phyloP scores from a whole-genome alignment of 1,140 invertebrate genomes.

The Lepidurus apus region DNA sequence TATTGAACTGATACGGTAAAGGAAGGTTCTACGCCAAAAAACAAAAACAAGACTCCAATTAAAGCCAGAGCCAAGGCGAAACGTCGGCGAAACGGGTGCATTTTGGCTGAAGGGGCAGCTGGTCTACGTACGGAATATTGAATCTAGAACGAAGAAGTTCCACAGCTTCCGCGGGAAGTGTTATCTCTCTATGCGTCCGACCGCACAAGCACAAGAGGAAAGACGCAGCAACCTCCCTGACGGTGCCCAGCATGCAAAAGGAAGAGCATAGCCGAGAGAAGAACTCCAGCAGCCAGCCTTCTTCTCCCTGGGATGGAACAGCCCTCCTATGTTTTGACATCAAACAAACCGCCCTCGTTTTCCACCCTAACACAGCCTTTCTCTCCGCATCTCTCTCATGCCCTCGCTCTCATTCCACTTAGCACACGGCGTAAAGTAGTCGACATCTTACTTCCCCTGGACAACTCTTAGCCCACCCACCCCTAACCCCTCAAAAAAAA shows the following conservation, averaged over 20 bases:
- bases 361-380: not conserved
- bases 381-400: not conserved
- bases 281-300: not conserved
- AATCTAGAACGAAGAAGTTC: not conserved
- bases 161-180: not conserved
- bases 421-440: not conserved
- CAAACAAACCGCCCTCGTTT: conserved; percentile 21
- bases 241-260: not conserved
- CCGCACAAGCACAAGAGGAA: too few species aligned
- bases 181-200: too few species aligned
- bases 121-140: not conserved
- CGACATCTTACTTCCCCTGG: not conserved
- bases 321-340: conserved; percentile 13
- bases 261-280: not conserved
- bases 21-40: too few species aligned
- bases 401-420: not conserved
- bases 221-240: not conserved
- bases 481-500: not conserved
- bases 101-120: not conserved
- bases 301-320: not conserved
- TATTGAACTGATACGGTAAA: too few species aligned
- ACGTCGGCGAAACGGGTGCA: not conserved
- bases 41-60: too few species aligned
- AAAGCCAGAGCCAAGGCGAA: too few species aligned
- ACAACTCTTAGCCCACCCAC: not conserved